Evolutionary conservation across 1,140 invertebrate genomes (phyloP).

Genomic region (Archivesica marissinica): DNA sequence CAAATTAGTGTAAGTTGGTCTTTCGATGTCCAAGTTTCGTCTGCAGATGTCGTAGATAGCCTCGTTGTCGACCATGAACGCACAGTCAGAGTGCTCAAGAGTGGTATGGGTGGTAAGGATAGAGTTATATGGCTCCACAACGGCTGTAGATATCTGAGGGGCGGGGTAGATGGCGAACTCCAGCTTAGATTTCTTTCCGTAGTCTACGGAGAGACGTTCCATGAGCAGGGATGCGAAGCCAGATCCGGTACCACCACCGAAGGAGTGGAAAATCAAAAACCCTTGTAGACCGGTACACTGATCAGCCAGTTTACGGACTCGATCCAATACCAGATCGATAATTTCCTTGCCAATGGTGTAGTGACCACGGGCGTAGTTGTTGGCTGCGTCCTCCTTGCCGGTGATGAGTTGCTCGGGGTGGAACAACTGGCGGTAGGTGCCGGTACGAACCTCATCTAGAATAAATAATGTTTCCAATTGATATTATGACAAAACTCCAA

Average conservation of each 20-base stretch:
- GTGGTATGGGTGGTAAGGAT: constrained; percentile 83
- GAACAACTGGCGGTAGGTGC: constrained; percentile 68
- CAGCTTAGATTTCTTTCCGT: constrained; percentile 87
- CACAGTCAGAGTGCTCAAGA: constrained; percentile 91
- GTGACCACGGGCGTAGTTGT: constrained; percentile 74
- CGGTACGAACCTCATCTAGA: constrained; percentile 64
- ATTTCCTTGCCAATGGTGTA: too few relatives aligned
- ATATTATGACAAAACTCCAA: too few relatives aligned
- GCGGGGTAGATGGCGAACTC: constrained; percentile 84
- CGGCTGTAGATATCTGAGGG: neutral
- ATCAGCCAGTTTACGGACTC: too few relatives aligned
- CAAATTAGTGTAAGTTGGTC: constrained; percentile 85
- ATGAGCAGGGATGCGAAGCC: constrained; percentile 94
- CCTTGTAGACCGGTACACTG: too few relatives aligned
- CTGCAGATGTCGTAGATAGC: constrained; percentile 84
- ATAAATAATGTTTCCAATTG: too few relatives aligned
- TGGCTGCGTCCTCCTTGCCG: constrained; percentile 89
- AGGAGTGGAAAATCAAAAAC: constrained; percentile 69
- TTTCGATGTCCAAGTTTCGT: constrained; percentile 91
- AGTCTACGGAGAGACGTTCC: constrained; percentile 94
- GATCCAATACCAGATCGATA: too few relatives aligned
- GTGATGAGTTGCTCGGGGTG: constrained; percentile 67
- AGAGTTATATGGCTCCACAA: constrained; percentile 8
- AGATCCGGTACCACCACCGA: constrained; percentile 90
- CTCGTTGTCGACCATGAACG: constrained; percentile 88